Evolutionary conservation across 1,140 invertebrate species (phyloP).

Genomic region (Platorchestia sp.): DNA sequence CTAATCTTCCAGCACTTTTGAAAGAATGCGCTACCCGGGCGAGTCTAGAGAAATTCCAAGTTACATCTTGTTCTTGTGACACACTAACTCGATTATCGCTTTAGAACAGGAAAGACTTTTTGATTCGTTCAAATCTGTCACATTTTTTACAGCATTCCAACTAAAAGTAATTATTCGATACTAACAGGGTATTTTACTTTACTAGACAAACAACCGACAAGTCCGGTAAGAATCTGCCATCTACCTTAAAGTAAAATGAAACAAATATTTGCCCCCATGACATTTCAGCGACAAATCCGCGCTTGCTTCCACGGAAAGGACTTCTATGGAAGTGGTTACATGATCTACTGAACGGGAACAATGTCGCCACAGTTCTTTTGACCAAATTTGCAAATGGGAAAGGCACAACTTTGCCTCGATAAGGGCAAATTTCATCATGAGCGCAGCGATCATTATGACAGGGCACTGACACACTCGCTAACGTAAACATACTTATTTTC

Average conservation of each 20-base stretch:
- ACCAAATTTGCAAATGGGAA: too few species aligned
- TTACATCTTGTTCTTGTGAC: not conserved
- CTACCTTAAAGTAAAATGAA: too few species aligned
- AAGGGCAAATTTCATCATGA: too few species aligned
- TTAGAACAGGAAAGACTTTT: not conserved
- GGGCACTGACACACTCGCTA: not conserved
- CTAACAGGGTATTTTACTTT: too few species aligned
- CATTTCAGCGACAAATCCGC: not conserved
- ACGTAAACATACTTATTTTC: not conserved
- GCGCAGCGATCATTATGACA: not conserved
- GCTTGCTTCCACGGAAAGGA: not conserved
- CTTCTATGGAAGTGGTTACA: not conserved
- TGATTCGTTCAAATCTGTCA: not conserved
- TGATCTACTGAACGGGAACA: too few species aligned
- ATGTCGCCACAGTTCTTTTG: too few species aligned
- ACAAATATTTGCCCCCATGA: too few species aligned
- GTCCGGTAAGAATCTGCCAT: too few species aligned
- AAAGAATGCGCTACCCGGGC: not conserved
- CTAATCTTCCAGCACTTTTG: not conserved
- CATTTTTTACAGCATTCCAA: not conserved
- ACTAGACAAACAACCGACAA: too few species aligned
- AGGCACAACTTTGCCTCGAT: too few species aligned
- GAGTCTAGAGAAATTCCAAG: not conserved
- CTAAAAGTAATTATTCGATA: not conserved
- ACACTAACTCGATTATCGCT: not conserved